Percentiles rank a stretch among this genome's conserved stretches.
These are phyloP conservation scores for Agrilus cyanescens DNA, from an alignment of 2,888 invertebrate genomes.

Conservation along the genomic window DNA sequence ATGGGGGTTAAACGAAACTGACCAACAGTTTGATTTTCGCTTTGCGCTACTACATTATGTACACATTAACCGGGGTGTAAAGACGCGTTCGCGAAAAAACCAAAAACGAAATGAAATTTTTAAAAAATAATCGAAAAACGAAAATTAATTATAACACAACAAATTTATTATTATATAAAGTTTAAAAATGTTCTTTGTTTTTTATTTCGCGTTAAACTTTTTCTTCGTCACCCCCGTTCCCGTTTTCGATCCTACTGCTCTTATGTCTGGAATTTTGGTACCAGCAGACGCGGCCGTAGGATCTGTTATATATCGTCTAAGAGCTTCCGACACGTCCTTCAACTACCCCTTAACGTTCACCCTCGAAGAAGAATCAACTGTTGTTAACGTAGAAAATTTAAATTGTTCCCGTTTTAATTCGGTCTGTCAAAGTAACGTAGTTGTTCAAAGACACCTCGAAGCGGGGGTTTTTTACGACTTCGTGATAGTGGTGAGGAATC, in stretches of 20 bases:
- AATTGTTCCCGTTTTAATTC: constrained; percentile 80
- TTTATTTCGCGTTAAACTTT: too few relatives aligned
- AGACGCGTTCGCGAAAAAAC: too few relatives aligned
- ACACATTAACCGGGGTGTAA: too few relatives aligned
- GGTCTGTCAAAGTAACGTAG: constrained; percentile 79
- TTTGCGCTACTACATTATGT: too few relatives aligned
- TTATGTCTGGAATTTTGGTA: constrained; percentile 70
- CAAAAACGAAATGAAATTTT: background rate
- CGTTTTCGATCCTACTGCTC: constrained; percentile 72
- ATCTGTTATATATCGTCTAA: constrained; percentile 75
- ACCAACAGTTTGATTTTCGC: too few relatives aligned
- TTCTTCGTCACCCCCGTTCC: constrained; percentile 48
- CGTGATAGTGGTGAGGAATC: constrained; percentile 51
- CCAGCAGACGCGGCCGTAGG: constrained; percentile 75
- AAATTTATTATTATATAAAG: too few relatives aligned
- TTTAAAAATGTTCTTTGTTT: too few relatives aligned
- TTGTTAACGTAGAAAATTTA: constrained; percentile 67
- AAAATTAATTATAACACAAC: too few relatives aligned
- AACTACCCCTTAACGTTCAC: constrained; percentile 78
- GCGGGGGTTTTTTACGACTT: constrained; percentile 78
- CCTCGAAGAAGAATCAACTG: constrained; percentile 60
- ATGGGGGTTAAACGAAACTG: too few relatives aligned
- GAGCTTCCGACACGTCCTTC: constrained; percentile 78
- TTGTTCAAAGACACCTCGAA: constrained; percentile 62
- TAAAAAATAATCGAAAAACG: background rate